Evolutionary conservation across 2,113 vertebrate genomes (phyloP), one percentile per base, ranked within the genome.

Genomic region (Benitochromis conjunctus): DNA sequence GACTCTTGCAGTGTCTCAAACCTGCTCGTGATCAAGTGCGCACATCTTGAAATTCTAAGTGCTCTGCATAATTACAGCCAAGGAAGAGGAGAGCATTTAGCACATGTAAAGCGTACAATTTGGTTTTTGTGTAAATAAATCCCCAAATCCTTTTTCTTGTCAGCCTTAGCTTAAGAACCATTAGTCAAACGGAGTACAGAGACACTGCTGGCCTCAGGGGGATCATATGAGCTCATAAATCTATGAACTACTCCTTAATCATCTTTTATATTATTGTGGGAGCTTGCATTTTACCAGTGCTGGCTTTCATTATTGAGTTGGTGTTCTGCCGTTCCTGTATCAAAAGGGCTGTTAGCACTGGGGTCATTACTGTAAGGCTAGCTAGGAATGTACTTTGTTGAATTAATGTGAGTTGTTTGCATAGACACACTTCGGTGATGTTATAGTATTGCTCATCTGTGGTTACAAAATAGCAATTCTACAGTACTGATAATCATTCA

Each of bases 201-300:
- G 85, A 89, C 74, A 84, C 77, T 80, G 53, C 57, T 21, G 38
- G 56, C 89, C 86, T 89, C 80, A 14, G 56, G 87, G 85, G 58
- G 34, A 87, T 93, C 80, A 86, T 87, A 93, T 71, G 80, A 89
- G 91, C 88, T 92, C 89, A 94, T 94, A 90, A 88, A 95, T 94
- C 91, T 84, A 84, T 66, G 34, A 86, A 90, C 82, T 88, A 79
- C 48, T 53, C 84, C 85, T 92, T 92, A 89, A 90, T 92, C 90
- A 87, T 87, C 77, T 90, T 91, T 86, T 82, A 89, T 85, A 87
- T 92, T 89, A 90, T 94, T 89, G 91, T 71, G 38, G 80, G 71
- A 64, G 87, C 76, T 77, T 80, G 81, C 60, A 36, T 89, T 90
- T 80, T 58, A 77, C 80, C 80, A 58, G 12, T n/a, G n/a, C 53